Conservation (phyloP, 1,140 invertebrate species). For the Leptinotarsa lineolata region DNA sequence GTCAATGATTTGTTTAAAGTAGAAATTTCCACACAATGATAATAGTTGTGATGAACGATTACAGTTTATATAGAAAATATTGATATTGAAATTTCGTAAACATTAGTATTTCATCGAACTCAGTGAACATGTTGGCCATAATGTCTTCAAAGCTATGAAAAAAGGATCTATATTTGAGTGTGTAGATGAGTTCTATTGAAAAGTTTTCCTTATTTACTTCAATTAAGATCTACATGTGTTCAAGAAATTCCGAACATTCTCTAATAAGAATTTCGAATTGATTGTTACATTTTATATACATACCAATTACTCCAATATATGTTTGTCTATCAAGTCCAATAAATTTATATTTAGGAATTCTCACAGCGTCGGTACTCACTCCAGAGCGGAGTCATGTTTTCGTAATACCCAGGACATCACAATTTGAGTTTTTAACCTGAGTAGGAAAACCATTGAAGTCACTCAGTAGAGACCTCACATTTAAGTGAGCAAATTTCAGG, state of each 20-base stretch:
- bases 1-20: conserved; percentile 15
- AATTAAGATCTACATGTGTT: conserved; percentile 4
- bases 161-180: conserved; percentile 7
- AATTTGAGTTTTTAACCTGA: background rate
- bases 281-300: conserved; percentile 11
- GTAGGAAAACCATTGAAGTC: background rate
- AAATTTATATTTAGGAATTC: conserved; percentile 10
- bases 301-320: conserved; percentile 10
- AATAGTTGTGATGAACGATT: conserved; percentile 2
- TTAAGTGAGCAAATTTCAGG: background rate
- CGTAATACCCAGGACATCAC: background rate
- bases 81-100: background rate
- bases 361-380: background rate
- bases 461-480: background rate
- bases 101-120: conserved; percentile 2
- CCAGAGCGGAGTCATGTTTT: conserved; percentile 16
- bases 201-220: conserved; percentile 9
- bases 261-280: background rate
- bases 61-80: conserved; percentile 12
- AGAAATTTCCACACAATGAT: conserved; percentile 6
- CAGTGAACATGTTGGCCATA: conserved; percentile 6
- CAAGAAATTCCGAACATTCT: background rate
- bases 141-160: conserved; percentile 15
- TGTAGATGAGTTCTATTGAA: conserved; percentile 2
- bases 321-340: conserved; percentile 12